Evolutionary conservation across 2,797 vertebrate species (phyloP).

Genomic region (Labeo calbasu): DNA sequence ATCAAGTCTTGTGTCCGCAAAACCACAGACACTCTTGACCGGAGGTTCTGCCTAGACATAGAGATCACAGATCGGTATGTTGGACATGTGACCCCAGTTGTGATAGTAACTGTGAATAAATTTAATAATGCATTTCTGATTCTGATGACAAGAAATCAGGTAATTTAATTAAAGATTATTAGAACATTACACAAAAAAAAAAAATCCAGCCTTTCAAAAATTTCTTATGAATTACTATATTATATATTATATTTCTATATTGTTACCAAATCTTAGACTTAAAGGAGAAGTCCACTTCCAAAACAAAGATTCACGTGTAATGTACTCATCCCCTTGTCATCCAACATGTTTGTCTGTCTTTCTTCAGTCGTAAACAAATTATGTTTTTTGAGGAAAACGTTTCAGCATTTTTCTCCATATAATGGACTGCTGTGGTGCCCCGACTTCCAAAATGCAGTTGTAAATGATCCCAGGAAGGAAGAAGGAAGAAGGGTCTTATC

Average conservation of each 20-base stretch:
- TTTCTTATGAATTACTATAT: background rate
- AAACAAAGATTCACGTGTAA: no score
- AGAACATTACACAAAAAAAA: background rate
- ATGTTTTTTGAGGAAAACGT: no score
- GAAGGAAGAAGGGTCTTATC: no score
- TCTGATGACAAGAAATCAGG: background rate
- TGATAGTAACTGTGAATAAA: background rate
- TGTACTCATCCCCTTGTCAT: no score
- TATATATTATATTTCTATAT: background rate
- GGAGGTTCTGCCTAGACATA: conserved; percentile 95
- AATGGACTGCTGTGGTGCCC: no score
- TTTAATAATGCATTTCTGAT: background rate
- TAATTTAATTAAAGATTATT: background rate
- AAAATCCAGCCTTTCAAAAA: background rate
- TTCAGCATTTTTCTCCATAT: no score
- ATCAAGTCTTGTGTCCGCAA: conserved; percentile 90
- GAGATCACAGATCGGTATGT: conserved; percentile 92
- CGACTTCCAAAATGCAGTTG: no score
- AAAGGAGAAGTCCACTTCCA: no score
- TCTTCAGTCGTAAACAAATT: no score
- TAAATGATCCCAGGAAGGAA: no score
- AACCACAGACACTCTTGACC: conserved; percentile 86
- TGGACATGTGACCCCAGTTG: background rate
- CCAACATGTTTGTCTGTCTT: no score
- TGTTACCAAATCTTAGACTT: background rate